Percentiles rank a stretch among this genome's conserved stretches.
phyloP scores from a whole-genome alignment of 2,888 invertebrate genomes.

The Nephrocerus scutellatus region DNA sequence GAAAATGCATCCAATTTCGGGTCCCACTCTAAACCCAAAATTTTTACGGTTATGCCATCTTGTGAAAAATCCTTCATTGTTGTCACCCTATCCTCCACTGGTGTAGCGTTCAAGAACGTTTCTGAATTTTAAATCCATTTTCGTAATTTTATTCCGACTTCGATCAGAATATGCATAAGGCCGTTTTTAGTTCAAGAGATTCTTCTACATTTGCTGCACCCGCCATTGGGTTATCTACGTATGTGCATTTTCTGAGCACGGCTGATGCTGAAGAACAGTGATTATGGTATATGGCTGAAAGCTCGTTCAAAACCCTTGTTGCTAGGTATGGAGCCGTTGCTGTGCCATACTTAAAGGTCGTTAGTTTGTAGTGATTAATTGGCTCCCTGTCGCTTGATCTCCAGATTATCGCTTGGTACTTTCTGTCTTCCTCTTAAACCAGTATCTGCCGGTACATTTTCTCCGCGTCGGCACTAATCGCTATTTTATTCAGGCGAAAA shows the following conservation, averaged over 20 bases:
- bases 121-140: conserved; percentile 11
- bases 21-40: too few species aligned
- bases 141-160: conserved; percentile 9
- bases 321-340: conserved; percentile 9
- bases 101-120: too few species aligned
- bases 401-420: conserved; percentile 16
- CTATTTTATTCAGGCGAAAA: conserved; percentile 12
- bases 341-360: conserved; percentile 11
- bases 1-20: too few species aligned
- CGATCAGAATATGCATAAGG: background rate
- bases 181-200: background rate
- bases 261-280: too few species aligned
- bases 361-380: conserved; percentile 8
- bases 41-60: too few species aligned
- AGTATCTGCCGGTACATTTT: conserved; percentile 17
- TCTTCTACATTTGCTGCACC: conserved; percentile 2
- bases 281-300: too few species aligned
- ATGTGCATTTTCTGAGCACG: too few species aligned
- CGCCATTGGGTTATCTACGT: conserved; percentile 11
- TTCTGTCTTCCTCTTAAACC: conserved; percentile 7
- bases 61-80: too few species aligned
- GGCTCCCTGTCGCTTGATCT: conserved; percentile 1
- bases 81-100: too few species aligned
- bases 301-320: too few species aligned
- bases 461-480: conserved; percentile 11